Evolutionary conservation across 1,140 invertebrate genomes (phyloP), one percentile per base, ranked within the genome.

Genomic region (Homalodisca vitripennis): DNA sequence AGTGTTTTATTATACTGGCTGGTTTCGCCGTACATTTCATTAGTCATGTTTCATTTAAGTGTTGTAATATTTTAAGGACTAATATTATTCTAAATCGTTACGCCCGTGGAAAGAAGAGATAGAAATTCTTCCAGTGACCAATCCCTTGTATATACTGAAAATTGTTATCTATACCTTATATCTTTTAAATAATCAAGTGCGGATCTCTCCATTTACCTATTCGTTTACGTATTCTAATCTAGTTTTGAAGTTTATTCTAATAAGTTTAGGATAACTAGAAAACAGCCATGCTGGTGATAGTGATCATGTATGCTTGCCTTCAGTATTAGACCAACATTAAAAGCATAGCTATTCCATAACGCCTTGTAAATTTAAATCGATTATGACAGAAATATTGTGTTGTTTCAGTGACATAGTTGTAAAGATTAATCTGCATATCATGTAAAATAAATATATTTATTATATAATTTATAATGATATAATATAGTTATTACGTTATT

Each of bases 61-160:
- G 63, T 66, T 66, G 63, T 66, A 66, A n/a, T 66, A 66, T 66
- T 66, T 66, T 66, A 47, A 66, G 31, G 41, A 66, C n/a, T 66
- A 47, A 66, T 46, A 46, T 27, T 20, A 66, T 66, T 66, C 63
- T 66, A 66, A 66, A 66, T 46, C 63, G 63, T 46, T 46, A 66
- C 14, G 10, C 24, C 24, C 41, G 20, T 46, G 63, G 32, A 46
- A 66, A 24, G 32, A 46, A 27, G 20, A 66, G 20, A 47, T 66
- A 66, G 63, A 66, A n/a, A 46, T 66, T 46, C 20, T 66, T 66
- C 24, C 32, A 66, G 34, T 46, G 63, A 46, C 32, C 41, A 46
- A 66, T 41, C 31, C 32, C 47, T 47, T 66, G 55, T 60, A 60
- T 13, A 60, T 60, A 60, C 3, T 60, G 24, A 60, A 60, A 60